phyloP scores from a whole-genome alignment of 1,140 invertebrate species.

The Rhysida immarginata region DNA sequence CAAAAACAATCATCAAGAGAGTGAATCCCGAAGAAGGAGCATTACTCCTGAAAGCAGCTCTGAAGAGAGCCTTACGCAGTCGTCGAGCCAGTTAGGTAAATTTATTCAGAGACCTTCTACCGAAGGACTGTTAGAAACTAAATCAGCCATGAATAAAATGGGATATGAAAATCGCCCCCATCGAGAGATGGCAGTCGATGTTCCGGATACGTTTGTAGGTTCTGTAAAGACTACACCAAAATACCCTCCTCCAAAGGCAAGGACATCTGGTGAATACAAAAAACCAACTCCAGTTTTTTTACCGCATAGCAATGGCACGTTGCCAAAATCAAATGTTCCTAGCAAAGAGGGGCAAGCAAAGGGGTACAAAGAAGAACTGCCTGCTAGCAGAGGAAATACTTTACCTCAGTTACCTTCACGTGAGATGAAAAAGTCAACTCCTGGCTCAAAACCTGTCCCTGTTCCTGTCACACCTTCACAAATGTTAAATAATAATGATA shows the following conservation, averaged over 20 bases:
- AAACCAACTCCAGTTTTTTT: constrained; percentile 14
- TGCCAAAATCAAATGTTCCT: constrained; percentile 3
- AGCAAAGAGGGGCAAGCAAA: background rate
- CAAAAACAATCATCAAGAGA: no score
- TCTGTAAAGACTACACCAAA: constrained; percentile 79
- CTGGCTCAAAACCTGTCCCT: constrained; percentile 4
- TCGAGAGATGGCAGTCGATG: constrained; percentile 92
- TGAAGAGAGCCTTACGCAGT: no score
- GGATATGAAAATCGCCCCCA: constrained; percentile 42
- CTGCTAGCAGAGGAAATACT: background rate
- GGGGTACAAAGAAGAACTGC: background rate
- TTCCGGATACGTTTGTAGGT: constrained; percentile 85
- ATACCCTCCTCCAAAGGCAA: constrained; percentile 56
- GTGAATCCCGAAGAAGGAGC: no score
- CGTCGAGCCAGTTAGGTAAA: no score
- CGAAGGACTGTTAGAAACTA: no score
- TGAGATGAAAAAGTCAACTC: background rate
- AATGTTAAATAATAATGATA: no score
- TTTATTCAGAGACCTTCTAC: constrained; percentile 1
- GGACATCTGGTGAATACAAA: constrained; percentile 29
- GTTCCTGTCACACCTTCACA: background rate
- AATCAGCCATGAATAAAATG: constrained; percentile 5
- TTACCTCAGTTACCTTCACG: background rate
- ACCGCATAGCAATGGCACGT: constrained; percentile 23
- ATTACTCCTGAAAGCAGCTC: no score